Base-by-base conservation (phyloP, 2,888 invertebrate genomes). In the Chrysolina americana region DNA sequence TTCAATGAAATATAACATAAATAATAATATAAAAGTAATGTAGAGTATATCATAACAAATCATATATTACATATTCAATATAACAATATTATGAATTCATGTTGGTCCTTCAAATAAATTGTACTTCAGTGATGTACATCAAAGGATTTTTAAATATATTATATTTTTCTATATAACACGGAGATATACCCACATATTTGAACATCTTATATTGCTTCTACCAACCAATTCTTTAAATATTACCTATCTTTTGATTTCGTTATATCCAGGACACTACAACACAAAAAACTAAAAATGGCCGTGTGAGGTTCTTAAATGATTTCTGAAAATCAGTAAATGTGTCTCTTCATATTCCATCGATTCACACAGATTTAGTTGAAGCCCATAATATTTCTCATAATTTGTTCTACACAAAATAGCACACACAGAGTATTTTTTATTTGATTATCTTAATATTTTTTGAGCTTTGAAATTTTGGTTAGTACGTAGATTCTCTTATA, bases 71-170 rank as follows among this genome's bases (percentile, higher is more conserved):
- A 76, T 73, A 66, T 66, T 77, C 68, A 74, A 72, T 68, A 74
- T 73, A 70, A 75, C 78, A 75, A 77, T 75, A 79, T 75, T 72
- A 70, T 70, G 74, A 75, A 76, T 78, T 80, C 77, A 77, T 74
- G 76, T 83, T 83, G 83, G 84, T 84, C 84, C 84, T 72, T 82
- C 78, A 82, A 83, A 83, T 76, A 81, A 84, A 83, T 83, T 84
- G 84, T 84, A 84, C 84, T 83, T 78, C 70, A 73, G 74, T 78
- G 71, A 77, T 76, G 74, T 78, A 73, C 70, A 72, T 72, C 70
- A 74, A 70, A 75, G 65, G 65, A 70, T 76, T 71, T 70, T 53
- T 64, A 69, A 74, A 73, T 77, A 73, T 73, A 75, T n/a, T n/a
- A n/a, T 56, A 53, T 71, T 68, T 48, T 53, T 68, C 53, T 53